Evolutionary conservation across 2,888 invertebrate species (phyloP), one percentile per base, ranked within the genome.

Genomic region (Pheosia tremula): DNA sequence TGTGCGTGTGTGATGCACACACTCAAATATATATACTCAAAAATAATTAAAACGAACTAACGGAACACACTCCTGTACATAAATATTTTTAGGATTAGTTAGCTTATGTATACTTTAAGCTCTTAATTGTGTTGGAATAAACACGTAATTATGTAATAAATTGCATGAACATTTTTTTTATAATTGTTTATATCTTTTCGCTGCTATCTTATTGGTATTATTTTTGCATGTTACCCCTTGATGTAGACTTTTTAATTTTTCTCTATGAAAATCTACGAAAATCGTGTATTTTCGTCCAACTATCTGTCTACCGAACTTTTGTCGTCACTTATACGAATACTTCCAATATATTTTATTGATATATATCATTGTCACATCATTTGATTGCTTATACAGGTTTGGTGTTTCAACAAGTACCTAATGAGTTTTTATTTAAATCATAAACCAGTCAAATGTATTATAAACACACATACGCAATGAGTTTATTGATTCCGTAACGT

Each of bases 111-210:
- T 24, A 24, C 24, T 0, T 24, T 1, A 24, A 1, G 24, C 24
- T 24, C 24, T 24, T 24, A 24, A 24, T 24, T 24, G 24, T 24
- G 24, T 24, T 24, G 24, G 24, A n/a, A 11, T 11, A n/a, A 77
- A 74, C 81, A 80, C 76, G 81, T 84, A 84, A 86, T 86, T 79
- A 86, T 86, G 84, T 71, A 80, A 86, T 88, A 88, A 86, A 78
- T 85, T 84, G 64, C 69, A 79, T 67, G 74, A 84, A 86, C 80
- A 84, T 85, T 83, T 77, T 75, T 77, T 82, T 77, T 73, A 82
- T 83, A 69, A 69, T 63, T 74, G 70, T 65, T 69, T 68, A 60
- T 68, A 64, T n/a, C 57, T 57, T 68, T 67, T 55, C 61, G 63
- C 67, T 71, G 66, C 72, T 75, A 72, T 65, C 57, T 1, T 24